Evolutionary conservation across 2,113 vertebrate species (phyloP).

Genomic region (Corynorhinus townsendii): DNA sequence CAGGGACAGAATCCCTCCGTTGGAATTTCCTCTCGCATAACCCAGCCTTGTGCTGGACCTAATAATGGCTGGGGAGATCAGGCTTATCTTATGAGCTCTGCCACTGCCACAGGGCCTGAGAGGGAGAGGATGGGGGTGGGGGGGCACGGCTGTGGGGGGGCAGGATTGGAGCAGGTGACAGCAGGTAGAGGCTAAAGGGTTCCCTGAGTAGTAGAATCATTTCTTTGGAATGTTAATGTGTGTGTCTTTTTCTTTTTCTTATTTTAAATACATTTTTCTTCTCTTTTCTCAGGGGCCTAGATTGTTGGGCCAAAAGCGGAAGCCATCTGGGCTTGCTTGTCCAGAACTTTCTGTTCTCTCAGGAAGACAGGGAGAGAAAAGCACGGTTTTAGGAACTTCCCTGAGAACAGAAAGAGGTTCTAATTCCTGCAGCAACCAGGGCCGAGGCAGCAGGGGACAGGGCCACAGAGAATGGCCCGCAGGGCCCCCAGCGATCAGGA

Average conservation of each 20-base stretch:
- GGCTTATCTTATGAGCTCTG: not conserved
- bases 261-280: not conserved
- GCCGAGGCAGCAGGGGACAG: not conserved
- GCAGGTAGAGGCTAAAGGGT: not conserved
- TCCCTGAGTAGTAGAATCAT: not conserved
- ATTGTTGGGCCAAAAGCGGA: not conserved
- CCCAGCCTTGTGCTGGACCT: not conserved
- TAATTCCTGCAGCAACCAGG: not conserved
- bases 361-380: not conserved
- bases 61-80: not conserved
- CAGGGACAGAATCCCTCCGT: not conserved
- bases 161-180: not conserved
- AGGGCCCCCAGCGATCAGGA: not conserved
- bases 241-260: not conserved
- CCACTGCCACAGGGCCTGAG: too few species aligned
- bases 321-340: not conserved
- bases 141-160: too few species aligned
- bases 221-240: not conserved
- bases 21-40: not conserved
- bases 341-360: conserved; percentile 11
- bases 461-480: not conserved
- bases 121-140: not conserved
- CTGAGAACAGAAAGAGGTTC: not conserved
- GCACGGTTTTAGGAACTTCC: not conserved
- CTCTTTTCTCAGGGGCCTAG: not conserved